A percentile compares a stretch with the other conserved stretches of the same genome.
Conservation (phyloP, 2,888 invertebrate species). For the Amphipyra tragopoginis region DNA sequence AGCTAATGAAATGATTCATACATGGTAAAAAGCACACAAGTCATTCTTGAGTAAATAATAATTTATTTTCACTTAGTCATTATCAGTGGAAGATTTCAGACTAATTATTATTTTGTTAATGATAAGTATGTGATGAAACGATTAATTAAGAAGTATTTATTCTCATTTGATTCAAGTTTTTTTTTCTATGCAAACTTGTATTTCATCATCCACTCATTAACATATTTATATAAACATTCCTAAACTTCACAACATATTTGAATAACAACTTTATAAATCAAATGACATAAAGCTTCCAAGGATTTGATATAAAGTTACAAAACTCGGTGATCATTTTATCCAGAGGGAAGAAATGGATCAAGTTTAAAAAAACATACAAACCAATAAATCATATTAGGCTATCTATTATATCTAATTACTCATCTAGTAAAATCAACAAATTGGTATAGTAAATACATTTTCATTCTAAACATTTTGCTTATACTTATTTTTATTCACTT, state of each 20-base stretch:
- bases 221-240: background rate
- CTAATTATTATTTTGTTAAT: constrained; percentile 14
- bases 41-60: constrained; percentile 29
- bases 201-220: constrained; percentile 6
- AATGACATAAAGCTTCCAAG: background rate
- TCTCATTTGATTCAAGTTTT: background rate
- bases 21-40: constrained; percentile 19
- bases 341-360: too few relatives aligned
- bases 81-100: constrained; percentile 25
- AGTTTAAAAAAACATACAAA: too few relatives aligned
- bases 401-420: too few relatives aligned
- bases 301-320: too few relatives aligned
- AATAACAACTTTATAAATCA: background rate
- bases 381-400: too few relatives aligned
- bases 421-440: too few relatives aligned
- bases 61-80: constrained; percentile 16
- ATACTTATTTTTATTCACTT: too few relatives aligned
- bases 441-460: too few relatives aligned
- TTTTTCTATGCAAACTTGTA: background rate
- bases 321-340: too few relatives aligned
- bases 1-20: constrained; percentile 39
- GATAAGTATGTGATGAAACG: constrained; percentile 6
- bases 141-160: constrained; percentile 3
- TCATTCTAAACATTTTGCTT: too few relatives aligned
- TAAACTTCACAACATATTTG: background rate